Base-by-base conservation (phyloP, 1,140 invertebrate species). In the Lepidotrigona ventralis region DNA sequence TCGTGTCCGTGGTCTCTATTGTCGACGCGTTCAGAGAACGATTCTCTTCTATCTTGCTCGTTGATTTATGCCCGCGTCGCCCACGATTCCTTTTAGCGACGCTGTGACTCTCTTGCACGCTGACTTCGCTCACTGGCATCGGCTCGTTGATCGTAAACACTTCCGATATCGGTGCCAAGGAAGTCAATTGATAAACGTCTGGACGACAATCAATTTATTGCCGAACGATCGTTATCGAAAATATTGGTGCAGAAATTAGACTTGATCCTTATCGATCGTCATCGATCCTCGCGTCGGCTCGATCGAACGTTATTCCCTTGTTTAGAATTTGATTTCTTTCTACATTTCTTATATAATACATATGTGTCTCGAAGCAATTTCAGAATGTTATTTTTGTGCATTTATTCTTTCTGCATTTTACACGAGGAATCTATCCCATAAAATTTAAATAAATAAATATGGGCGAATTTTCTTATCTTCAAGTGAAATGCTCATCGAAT, bases 101-200 rank as follows among this genome's bases (percentile, higher is more conserved):
- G 21, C 58, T 29, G 15, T 33, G 51, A 76, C n/a, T 83, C 46
- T 70, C 70, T 78, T 53, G 74, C 9, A 53, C 68, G 51, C 53
- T 79, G n/a, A 23, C 17, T 0, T 82, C 58, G 26, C 23, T 83
- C 0, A 19, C 23, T 0, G 54, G 2, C 12, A 17, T 58, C n/a
- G 80, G 69, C 17, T 79, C 80, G 29, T 14, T 51, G 3, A 39
- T 2, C 29, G 33, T 39, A 1, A 51, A n/a, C 3, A 26, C 15
- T 21, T 86, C 76, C 17, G 54, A 12, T 12, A 63, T 39, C 17
- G 63, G 17, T 1, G 66, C 72, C 21, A 87, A 53, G 1, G 85
- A 84, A 15, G 84, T 77, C n/a, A 87, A 46, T n/a, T 74, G 39
- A 68, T 84, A 87, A 19, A 39, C 29, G 21, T 60, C 86, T 87